These are phyloP conservation scores for Glyphotaelius pellucidus DNA, from an alignment of 2,888 invertebrate species.

Conservation along the genomic window DNA sequence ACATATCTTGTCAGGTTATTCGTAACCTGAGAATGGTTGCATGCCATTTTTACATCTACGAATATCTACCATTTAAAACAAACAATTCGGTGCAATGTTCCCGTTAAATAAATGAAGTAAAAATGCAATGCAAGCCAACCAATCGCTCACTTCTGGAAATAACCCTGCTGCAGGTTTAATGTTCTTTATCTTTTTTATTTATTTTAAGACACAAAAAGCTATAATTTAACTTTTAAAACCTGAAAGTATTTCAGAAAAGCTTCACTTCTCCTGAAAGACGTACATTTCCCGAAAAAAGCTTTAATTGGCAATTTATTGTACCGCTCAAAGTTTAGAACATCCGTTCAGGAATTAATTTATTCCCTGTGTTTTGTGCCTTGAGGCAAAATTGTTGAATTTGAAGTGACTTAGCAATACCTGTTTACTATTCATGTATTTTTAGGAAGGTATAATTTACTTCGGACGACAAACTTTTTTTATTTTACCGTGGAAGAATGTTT, in stretches of 20 bases:
- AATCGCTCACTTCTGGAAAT: not conserved
- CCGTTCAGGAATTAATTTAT: not conserved
- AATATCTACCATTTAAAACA: no score
- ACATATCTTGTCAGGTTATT: no score
- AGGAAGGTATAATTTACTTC: not conserved
- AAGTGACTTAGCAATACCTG: not conserved
- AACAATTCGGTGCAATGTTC: no score
- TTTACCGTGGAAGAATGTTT: not conserved
- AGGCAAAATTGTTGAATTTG: not conserved
- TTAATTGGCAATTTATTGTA: conserved; percentile 2
- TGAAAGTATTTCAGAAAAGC: not conserved
- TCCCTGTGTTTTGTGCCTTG: not conserved
- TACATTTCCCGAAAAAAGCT: not conserved
- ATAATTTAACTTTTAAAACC: not conserved
- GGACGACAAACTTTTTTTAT: not conserved
- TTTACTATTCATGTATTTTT: not conserved
- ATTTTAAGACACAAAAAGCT: not conserved
- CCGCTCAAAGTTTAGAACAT: not conserved
- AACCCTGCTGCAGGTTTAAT: not conserved
- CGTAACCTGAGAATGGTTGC: no score
- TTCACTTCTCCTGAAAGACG: not conserved
- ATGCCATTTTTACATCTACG: no score
- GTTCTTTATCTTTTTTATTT: not conserved
- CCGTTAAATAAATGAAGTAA: no score
- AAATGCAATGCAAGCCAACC: no score